Evolutionary conservation across 1,140 invertebrate species (phyloP), one percentile per base, ranked within the genome.

Genomic region (Tenebrio molitor): DNA sequence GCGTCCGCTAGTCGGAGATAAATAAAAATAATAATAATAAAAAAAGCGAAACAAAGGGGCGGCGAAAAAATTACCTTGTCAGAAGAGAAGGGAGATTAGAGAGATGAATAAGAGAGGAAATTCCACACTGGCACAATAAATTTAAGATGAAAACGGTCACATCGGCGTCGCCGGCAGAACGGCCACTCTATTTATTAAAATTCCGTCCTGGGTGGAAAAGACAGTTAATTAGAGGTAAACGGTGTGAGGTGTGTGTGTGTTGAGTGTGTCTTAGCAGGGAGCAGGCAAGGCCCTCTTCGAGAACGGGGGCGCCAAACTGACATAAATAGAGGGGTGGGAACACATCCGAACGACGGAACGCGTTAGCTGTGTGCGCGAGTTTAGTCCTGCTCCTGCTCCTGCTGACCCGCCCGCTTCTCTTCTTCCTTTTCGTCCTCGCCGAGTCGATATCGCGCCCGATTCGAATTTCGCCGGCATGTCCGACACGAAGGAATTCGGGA

Each of bases 301-400:
- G 50, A 58, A 58, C 50, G 50, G 50, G 36, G 50, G 50, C 50
- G 50, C 50, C 50, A 58, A 58, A 58, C 50, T 58, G 50, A 58
- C 50, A 58, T 58, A 58, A 58, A 58, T 58, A 58, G 50, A 58
- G 50, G 50, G 50, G 50, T 58, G 50, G 50, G 2, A 58, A 58
- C 50, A 58, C 50, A 29, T 58, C 50, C 36, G 36, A 39, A 39
- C 36, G 36, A 10, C 8, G 25, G 25, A 29, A 29, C 25, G 25
- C 25, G 25, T 29, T 29, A 29, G 36, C 14, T 44, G 50, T 33
- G 21, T 58, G 50, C 50, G 50, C 50, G 50, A 58, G 50, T 58
- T 25, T 25, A 58, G 50, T 25, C 23, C 50, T 44, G 42, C 42
- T 25, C 23, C 50, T 44, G 42, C 42, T 58, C 50, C 23, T 58